Conservation (phyloP, 2,113 vertebrate species). For the Mus pahari region DNA sequence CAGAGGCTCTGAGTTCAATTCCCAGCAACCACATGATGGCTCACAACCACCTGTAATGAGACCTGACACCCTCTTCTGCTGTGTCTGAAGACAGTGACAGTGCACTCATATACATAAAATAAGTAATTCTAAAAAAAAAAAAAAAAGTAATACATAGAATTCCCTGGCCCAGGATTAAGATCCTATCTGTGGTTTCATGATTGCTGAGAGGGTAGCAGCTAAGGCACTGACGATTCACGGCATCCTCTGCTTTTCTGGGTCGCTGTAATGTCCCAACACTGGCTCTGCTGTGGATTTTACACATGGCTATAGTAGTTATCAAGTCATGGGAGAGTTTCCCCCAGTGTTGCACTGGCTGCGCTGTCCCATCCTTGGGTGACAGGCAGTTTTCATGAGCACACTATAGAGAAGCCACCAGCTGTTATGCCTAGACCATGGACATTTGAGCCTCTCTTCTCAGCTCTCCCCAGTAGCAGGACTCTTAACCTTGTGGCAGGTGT, state of each 20-base stretch:
- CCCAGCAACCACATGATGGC: too few species aligned
- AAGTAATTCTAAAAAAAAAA: too few species aligned
- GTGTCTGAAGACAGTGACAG: too few species aligned
- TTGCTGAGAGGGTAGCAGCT: background rate
- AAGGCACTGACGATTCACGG: background rate
- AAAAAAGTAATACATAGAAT: background rate
- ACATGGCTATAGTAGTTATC: background rate
- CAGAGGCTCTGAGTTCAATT: too few species aligned
- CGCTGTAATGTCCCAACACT: background rate
- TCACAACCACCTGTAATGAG: too few species aligned
- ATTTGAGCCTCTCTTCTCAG: slow-evolving; percentile 7
- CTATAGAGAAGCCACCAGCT: background rate
- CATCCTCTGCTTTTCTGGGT: background rate
- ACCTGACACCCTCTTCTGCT: too few species aligned
- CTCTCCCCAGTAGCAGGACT: background rate
- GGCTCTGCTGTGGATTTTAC: background rate
- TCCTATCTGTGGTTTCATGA: background rate
- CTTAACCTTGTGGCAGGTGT: background rate
- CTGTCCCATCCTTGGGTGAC: background rate
- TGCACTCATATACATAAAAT: too few species aligned
- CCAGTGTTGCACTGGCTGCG: background rate
- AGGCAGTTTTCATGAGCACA: background rate
- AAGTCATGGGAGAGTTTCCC: background rate
- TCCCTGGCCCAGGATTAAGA: background rate
- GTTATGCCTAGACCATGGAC: background rate